Conservation (phyloP, 2,888 invertebrate species). For the Ochropleura leucogaster region DNA sequence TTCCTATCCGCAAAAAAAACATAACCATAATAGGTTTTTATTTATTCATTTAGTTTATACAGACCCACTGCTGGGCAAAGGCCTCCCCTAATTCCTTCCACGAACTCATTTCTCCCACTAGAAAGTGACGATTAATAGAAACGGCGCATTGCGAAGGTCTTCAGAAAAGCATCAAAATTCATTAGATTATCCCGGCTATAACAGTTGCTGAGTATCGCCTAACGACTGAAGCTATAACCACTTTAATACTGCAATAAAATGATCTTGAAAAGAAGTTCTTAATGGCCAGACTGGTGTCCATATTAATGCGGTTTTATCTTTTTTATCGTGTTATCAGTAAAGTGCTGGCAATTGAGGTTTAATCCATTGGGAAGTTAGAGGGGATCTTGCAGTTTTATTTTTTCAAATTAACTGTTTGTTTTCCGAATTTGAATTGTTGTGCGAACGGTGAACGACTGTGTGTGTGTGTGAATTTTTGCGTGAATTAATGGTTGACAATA, state of each 20-base stretch:
- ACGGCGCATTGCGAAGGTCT: not conserved
- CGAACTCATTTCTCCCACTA: no score
- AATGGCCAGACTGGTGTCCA: slow-evolving; percentile 22
- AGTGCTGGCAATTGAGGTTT: slow-evolving; percentile 28
- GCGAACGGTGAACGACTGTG: no score
- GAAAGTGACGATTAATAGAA: not conserved
- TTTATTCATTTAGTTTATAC: no score
- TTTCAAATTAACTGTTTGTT: not conserved
- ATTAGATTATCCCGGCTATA: slow-evolving; percentile 2
- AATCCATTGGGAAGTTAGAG: slow-evolving; percentile 7
- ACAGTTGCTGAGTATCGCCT: not conserved
- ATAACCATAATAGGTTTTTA: no score
- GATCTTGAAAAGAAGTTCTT: slow-evolving; percentile 44
- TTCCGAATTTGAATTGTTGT: not conserved
- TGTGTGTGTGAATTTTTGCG: not conserved
- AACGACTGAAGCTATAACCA: slow-evolving; percentile 28
- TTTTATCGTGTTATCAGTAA: slow-evolving; percentile 43
- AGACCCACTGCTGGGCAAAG: no score
- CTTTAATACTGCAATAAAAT: slow-evolving; percentile 45
- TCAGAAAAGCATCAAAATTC: slow-evolving; percentile 20
- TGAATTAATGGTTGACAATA: not conserved
- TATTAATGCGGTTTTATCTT: slow-evolving; percentile 45
- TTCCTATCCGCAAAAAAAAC: no score
- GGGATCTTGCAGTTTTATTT: not conserved
- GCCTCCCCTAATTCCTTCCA: no score